Evolutionary conservation across 2,797 vertebrate species (phyloP), one percentile per base, ranked within the genome.

Genomic region (Scolopax rusticola): DNA sequence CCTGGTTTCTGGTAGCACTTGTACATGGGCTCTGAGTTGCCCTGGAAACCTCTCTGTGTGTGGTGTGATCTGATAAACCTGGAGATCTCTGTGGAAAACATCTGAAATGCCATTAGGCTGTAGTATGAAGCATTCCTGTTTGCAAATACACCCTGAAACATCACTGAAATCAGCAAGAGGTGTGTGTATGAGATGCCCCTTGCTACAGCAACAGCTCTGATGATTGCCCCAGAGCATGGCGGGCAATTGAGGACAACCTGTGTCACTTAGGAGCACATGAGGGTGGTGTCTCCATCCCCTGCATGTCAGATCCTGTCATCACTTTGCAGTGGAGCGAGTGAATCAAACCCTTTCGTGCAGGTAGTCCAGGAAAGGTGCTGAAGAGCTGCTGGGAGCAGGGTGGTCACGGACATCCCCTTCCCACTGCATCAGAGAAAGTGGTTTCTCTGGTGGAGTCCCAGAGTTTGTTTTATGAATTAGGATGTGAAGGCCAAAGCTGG

Each of bases 391-490:
- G 1, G 38, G 33, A 78, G 20, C 32, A 19, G 65, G n/a, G 10
- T 0, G 1, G 61, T 50, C 45, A 9, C 0, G 1, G n/a, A 17
- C 0, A 3, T 56, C 19, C 40, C 18, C 8, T 40, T 71, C 40
- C 47, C 0, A 0, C 41, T 43, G 38, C 5, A 5, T 7, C 0
- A 2, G 36, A 38, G 38, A 24, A 57, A 6, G 11, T 24, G 50
- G 10, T 18, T 51, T 50, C 56, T 48, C 40, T 43, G 61, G 4
- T 3, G 7, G 11, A 18, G 20, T 24, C 27, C 25, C 0, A 0
- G 8, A 40, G 25, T 12, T 64, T 25, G 36, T 60, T 73, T 41
- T 17, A 5, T 0, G 9, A 11, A 3, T 28, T 53, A 25, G 40
- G 61, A 27, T 91, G 63, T 68, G 25, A 30, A 41, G 28, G 25